A percentile compares a stretch with the other conserved stretches of the same genome.
These are phyloP conservation scores for mouse (Mus musculus) DNA, from an alignment of 2,113 vertebrate species.

Conservation along the genomic window DNA sequence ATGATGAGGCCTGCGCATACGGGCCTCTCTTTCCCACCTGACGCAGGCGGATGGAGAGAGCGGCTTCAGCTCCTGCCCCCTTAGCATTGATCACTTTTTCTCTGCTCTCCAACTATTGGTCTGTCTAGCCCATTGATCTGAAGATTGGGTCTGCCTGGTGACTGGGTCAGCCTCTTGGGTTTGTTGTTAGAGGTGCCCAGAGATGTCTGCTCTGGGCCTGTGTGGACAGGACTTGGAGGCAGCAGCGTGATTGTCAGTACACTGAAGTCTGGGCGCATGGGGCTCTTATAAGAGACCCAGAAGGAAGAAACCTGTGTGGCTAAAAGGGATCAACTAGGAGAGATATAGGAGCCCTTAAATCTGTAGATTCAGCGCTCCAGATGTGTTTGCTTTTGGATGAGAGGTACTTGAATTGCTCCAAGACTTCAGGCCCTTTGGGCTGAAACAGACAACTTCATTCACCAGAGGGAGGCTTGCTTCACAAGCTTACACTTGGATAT, in stretches of 20 bases:
- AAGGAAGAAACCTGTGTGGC: background rate
- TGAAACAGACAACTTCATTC: background rate
- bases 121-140: constrained; percentile 14
- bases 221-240: constrained; percentile 64
- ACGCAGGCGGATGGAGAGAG: constrained; percentile 59
- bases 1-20: constrained; percentile 64
- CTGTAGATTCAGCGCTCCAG: background rate
- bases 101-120: background rate
- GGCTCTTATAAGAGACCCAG: background rate
- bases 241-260: background rate
- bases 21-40: constrained; percentile 65
- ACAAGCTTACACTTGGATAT: background rate
- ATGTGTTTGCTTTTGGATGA: background rate
- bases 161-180: constrained; percentile 46
- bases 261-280: background rate
- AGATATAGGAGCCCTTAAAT: background rate
- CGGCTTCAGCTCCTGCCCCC: background rate
- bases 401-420: background rate
- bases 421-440: background rate
- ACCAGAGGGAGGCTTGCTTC: background rate
- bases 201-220: constrained; percentile 37
- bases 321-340: background rate
- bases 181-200: background rate
- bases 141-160: constrained; percentile 61
- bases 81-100: background rate